These are phyloP conservation scores for Leiothrix lutea DNA, from an alignment of 2,113 vertebrate genomes.

Conservation along the genomic window DNA sequence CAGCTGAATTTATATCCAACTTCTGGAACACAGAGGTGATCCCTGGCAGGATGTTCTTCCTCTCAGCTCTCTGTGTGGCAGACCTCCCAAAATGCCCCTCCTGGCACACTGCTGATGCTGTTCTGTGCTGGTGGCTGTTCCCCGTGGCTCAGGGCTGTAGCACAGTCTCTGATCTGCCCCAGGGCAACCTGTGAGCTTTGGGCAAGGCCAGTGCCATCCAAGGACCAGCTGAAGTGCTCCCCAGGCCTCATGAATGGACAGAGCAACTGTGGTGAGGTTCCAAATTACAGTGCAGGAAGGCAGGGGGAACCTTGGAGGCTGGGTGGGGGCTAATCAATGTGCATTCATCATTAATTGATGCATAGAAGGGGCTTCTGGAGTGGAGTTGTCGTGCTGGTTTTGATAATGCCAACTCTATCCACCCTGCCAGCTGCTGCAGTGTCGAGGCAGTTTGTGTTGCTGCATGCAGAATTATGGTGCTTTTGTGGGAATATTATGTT, in stretches of 20 bases:
- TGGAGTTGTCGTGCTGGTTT: constrained; percentile 15
- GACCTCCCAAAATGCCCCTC: not conserved
- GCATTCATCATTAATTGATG: constrained; percentile 63
- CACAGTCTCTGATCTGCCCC: not conserved
- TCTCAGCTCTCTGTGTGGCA: not conserved
- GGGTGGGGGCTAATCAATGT: constrained; percentile 47
- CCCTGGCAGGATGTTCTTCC: not conserved
- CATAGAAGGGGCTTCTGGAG: constrained; percentile 4
- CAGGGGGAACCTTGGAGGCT: not conserved
- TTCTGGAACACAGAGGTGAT: not conserved
- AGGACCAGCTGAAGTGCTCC: not conserved
- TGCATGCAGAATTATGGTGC: constrained; percentile 64
- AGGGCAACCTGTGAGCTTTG: not conserved
- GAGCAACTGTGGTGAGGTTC: not conserved
- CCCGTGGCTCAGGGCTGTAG: not conserved
- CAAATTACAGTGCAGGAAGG: not conserved
- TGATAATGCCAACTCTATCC: constrained; percentile 16
- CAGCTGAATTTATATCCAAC: not conserved
- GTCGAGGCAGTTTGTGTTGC: constrained; percentile 53
- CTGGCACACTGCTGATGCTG: not conserved
- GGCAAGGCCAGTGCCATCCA: not conserved
- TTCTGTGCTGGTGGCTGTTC: not conserved
- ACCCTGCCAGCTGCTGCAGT: constrained; percentile 40
- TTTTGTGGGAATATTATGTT: constrained; percentile 68
- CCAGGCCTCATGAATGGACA: not conserved